Conservation (phyloP, 2,113 vertebrate genomes). For the Marcusenius ussheri region DNA sequence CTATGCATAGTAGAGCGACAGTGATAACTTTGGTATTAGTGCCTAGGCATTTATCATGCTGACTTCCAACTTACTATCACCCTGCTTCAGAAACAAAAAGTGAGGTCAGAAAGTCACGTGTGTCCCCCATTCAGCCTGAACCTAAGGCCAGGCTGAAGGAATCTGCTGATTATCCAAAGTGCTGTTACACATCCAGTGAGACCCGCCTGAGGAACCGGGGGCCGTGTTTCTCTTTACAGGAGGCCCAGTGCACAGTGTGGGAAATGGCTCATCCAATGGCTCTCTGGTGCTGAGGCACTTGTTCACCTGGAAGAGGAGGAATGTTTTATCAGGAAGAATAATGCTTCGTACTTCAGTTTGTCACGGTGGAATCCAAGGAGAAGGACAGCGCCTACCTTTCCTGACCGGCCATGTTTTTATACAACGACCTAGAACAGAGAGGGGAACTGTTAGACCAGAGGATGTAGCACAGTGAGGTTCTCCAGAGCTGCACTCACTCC, state of each 20-base stretch:
- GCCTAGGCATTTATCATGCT: slow-evolving; percentile 51
- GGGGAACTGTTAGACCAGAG: background rate
- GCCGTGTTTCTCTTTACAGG: background rate
- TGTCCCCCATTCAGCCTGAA: slow-evolving; percentile 21
- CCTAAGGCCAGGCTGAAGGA: background rate
- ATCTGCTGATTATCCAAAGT: background rate
- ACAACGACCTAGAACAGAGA: slow-evolving; percentile 12
- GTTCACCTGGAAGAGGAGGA: background rate
- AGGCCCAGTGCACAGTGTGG: background rate
- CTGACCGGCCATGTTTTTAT: background rate
- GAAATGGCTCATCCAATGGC: background rate
- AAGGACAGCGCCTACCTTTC: slow-evolving; percentile 3
- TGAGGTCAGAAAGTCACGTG: background rate
- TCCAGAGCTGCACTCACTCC: background rate
- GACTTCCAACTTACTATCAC: background rate
- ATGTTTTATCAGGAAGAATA: background rate
- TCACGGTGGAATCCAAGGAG: background rate
- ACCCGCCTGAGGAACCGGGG: slow-evolving; percentile 20
- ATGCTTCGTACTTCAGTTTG: background rate
- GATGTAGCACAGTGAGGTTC: background rate
- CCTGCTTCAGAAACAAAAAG: background rate
- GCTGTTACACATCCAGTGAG: background rate
- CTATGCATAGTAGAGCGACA: slow-evolving; percentile 47
- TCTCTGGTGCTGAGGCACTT: background rate
- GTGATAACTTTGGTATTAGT: slow-evolving; percentile 67